Evolutionary conservation across 2,113 vertebrate genomes (phyloP), one percentile per base, ranked within the genome.

Genomic region (Oreochromis aureus): DNA sequence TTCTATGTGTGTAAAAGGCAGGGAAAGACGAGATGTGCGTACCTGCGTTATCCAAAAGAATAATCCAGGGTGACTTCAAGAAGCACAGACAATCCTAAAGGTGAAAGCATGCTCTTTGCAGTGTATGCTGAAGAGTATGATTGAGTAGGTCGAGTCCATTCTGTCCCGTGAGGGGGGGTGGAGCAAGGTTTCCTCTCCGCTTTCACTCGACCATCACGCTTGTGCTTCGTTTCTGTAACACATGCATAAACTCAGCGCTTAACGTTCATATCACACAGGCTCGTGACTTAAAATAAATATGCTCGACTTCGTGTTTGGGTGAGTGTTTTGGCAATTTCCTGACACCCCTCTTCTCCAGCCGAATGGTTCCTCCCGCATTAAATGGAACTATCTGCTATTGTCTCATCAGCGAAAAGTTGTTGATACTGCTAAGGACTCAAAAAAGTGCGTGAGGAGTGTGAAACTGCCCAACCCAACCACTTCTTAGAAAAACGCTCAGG

Each of bases 331-430:
- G 7, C 2, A 7, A 48, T 88, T 91, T 92, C 86, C 81, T 16
- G 54, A 82, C 41, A 51, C 90, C 90, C 95, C 94, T 85, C 12
- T 89, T 84, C 78, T 19, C 73, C 18, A 46, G 7, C 36, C 5
- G 24, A 85, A 95, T 96, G 96, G 95, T 93, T 91, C 92, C 94
- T 90, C 86, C 97, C 96, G 94, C 95, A 97, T 96, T 96, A 96
- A 97, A 97, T 97, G 95, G 93, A 97, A 96, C 96, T 96, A 92
- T 95, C 93, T 93, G 97, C 97, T 97, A 97, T 98, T 98, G 97
- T 98, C 97, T 97, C 96, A 96, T 96, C 96, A 95, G 97, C 96
- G 96, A 97, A 96, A 98, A 98, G 97, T 98, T 98, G 95, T 95
- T 95, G 93, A 95, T 96, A 91, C 94, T 94, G 96, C 94, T 85